phyloP scores from a whole-genome alignment of 2,113 vertebrate species.

The Anarrhichthys ocellatus region DNA sequence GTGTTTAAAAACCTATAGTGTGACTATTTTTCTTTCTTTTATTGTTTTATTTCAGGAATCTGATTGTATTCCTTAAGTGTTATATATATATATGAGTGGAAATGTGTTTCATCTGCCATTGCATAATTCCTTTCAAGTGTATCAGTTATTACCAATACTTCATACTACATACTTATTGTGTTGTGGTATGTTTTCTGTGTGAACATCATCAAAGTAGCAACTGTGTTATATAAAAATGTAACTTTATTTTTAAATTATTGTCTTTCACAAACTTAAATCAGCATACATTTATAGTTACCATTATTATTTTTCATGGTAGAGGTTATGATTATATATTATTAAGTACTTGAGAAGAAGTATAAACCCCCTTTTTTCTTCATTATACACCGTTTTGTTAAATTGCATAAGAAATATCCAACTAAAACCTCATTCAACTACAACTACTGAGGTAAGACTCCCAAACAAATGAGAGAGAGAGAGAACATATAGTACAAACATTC shows the following conservation, averaged over 20 bases:
- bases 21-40: constrained; percentile 25
- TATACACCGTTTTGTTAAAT: constrained; percentile 71
- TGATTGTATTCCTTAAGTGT: constrained; percentile 23
- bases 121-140: constrained; percentile 8
- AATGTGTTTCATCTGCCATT: constrained; percentile 21
- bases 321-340: constrained; percentile 82
- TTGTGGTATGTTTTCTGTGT: constrained; percentile 14
- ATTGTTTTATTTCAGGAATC: constrained; percentile 46
- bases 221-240: constrained; percentile 66
- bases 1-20: neutral
- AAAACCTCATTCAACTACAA: constrained; percentile 78
- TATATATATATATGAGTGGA: neutral
- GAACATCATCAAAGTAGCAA: constrained; percentile 49
- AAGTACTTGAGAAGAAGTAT: constrained; percentile 77
- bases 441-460: constrained; percentile 85
- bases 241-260: constrained; percentile 83
- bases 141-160: constrained; percentile 15
- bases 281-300: constrained; percentile 81
- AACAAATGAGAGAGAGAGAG: constrained; percentile 70
- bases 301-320: constrained; percentile 81
- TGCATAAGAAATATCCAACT: constrained; percentile 76
- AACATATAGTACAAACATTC: constrained; percentile 73
- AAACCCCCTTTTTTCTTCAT: constrained; percentile 73
- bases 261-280: constrained; percentile 82
- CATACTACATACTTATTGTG: neutral